Conservation (phyloP, 2,113 vertebrate species). For the Vidua chalybeata region DNA sequence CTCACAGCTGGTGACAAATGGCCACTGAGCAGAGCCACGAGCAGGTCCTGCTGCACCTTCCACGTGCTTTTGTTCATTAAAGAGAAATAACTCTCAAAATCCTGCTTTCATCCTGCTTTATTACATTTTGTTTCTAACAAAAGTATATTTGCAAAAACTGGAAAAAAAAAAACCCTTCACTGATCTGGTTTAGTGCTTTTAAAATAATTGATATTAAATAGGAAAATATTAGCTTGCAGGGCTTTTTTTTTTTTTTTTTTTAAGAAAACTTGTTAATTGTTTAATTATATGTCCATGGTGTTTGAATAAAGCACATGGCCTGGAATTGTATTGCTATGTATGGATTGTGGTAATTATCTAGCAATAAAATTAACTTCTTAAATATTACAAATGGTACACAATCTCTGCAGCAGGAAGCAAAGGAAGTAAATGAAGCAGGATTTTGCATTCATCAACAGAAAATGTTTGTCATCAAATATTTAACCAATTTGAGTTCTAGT, state of each 20-base stretch:
- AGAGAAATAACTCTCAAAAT: not conserved
- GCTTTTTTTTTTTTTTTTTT: not conserved
- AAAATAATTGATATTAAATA: not conserved
- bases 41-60: not conserved
- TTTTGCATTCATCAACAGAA: slow-evolving; percentile 25
- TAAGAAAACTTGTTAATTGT: not conserved
- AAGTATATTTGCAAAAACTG: not conserved
- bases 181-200: not conserved
- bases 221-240: not conserved
- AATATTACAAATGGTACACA: not conserved
- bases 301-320: not conserved
- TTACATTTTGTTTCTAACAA: not conserved
- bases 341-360: not conserved
- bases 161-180: accelerated
- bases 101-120: not conserved
- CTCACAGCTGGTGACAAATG: not conserved
- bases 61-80: not conserved
- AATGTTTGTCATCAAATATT: not conserved
- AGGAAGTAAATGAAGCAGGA: not conserved
- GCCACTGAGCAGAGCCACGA: not conserved
- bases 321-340: not conserved
- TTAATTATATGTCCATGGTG: not conserved
- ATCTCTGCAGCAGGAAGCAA: not conserved
- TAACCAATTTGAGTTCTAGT: not conserved
- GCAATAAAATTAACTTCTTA: slow-evolving; percentile 5